Conservation (phyloP, 2,113 vertebrate species). For the Numenius arquata region DNA sequence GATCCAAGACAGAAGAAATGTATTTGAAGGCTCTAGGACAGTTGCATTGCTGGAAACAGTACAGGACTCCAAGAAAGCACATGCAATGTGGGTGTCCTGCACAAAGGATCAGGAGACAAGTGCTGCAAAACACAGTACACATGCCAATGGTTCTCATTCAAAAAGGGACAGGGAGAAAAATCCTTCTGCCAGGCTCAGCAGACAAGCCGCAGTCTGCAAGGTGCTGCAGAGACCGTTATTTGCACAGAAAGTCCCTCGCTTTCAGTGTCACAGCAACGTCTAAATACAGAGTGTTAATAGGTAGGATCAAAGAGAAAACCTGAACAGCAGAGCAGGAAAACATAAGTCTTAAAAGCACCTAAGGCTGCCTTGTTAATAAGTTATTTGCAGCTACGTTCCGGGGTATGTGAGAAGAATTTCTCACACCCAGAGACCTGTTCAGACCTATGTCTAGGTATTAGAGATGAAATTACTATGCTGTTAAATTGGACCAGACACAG, state of each 20-base stretch:
- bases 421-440: conserved; percentile 1
- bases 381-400: conserved; percentile 19
- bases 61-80: background rate
- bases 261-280: background rate
- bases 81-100: background rate
- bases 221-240: background rate
- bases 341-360: background rate
- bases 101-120: background rate
- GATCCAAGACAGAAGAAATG: background rate
- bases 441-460: background rate
- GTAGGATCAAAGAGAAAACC: background rate
- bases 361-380: conserved; percentile 24
- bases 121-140: background rate
- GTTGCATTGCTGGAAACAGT: background rate
- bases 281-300: background rate
- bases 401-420: conserved; percentile 11
- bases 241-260: background rate
- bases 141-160: background rate
- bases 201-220: background rate
- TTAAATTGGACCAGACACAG: background rate
- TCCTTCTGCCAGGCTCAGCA: background rate
- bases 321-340: background rate
- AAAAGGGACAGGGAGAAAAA: background rate
- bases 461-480: background rate
- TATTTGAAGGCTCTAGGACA: background rate